Percentiles rank a stretch among this genome's conserved stretches.
Conservation (phyloP, 2,888 invertebrate genomes). For the Diarsia dahlii region DNA sequence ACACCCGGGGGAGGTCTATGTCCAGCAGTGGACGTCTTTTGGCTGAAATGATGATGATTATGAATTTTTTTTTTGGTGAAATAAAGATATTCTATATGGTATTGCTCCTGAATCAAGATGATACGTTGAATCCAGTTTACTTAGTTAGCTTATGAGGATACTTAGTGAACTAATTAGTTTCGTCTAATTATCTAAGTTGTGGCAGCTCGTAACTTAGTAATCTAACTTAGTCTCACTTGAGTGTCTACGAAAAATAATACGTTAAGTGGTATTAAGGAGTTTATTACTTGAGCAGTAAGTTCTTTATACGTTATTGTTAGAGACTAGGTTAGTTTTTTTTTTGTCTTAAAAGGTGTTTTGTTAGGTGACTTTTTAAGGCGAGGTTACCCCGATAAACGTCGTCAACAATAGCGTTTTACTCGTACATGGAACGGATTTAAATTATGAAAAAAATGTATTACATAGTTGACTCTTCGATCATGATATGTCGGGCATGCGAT, state of each 20-base stretch:
- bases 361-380: not conserved
- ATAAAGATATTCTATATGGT: too few relatives aligned
- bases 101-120: not conserved
- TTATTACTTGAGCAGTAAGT: constrained; percentile 12
- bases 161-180: constrained; percentile 50
- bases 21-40: too few relatives aligned
- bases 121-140: not conserved
- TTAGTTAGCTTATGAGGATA: constrained; percentile 20
- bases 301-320: not conserved
- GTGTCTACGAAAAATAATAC: constrained; percentile 28
- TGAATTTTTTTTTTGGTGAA: too few relatives aligned
- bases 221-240: constrained; percentile 48
- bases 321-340: not conserved
- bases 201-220: constrained; percentile 40
- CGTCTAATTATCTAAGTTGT: constrained; percentile 57
- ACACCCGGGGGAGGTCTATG: too few relatives aligned
- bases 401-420: too few relatives aligned
- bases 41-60: too few relatives aligned
- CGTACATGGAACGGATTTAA: too few relatives aligned
- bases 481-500: too few relatives aligned
- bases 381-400: too few relatives aligned
- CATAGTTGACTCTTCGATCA: too few relatives aligned
- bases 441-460: too few relatives aligned
- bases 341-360: not conserved
- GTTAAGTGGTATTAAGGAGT: not conserved